Evolutionary conservation across 2,888 invertebrate genomes (phyloP).

Genomic region (Tenthredo scrophulariae): DNA sequence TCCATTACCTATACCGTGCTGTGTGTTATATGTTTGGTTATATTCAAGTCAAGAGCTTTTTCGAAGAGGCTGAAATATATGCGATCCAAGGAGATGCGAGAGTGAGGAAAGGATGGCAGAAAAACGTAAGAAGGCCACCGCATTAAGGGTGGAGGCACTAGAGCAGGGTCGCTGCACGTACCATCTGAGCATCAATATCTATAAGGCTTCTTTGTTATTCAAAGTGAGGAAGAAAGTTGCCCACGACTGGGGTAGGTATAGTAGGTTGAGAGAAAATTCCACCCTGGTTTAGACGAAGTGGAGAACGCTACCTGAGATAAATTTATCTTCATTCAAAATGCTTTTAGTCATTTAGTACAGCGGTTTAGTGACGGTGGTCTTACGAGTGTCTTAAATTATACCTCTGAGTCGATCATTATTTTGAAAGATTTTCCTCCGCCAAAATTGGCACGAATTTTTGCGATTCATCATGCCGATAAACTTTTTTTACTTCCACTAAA

Average conservation of each 20-base stretch:
- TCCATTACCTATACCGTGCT: conserved; percentile 21
- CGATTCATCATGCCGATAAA: neutral
- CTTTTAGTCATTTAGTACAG: conserved; percentile 33
- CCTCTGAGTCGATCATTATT: neutral
- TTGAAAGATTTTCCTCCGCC: neutral
- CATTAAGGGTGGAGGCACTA: conserved; percentile 28
- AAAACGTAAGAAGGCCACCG: conserved; percentile 20
- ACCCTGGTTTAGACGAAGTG: neutral
- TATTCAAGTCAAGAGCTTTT: conserved; percentile 39
- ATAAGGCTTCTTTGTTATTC: conserved; percentile 56
- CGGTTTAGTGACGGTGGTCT: neutral
- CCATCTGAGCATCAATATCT: conserved; percentile 55
- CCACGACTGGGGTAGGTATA: neutral
- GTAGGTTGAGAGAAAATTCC: neutral
- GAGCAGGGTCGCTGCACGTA: conserved; percentile 45
- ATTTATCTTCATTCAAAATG: conserved; percentile 55
- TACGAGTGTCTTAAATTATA: neutral
- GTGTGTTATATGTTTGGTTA: neutral
- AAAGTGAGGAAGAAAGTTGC: conserved; percentile 49
- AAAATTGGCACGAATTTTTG: neutral
- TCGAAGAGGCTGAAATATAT: neutral
- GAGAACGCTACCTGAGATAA: neutral
- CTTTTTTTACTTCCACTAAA: neutral
- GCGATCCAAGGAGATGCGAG: neutral
- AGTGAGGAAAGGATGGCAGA: conserved; percentile 16